Evolutionary conservation across 2,797 vertebrate genomes (phyloP), one percentile per base, ranked within the genome.

Genomic region (Sebastes melanostomus): DNA sequence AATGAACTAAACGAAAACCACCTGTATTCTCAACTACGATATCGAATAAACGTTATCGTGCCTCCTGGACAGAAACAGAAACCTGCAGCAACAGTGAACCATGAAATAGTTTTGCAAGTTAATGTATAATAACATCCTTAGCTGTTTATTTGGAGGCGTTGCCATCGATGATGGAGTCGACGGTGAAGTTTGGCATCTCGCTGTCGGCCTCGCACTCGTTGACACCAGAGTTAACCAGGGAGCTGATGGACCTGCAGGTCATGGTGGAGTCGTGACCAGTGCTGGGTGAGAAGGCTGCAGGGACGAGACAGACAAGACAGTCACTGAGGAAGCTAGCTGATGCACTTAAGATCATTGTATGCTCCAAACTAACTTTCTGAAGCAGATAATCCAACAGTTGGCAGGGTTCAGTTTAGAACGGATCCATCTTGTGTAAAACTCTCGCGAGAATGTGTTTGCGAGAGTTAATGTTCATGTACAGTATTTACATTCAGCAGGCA

Each of bases 281-380:
- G 89, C 95, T 86, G 3, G 95, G 90, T 1, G 95, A 93, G 95
- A 97, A 97, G 66, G 96, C 98, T 99, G 92, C 66, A 83, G 78
- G 63, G 54, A 88, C 29, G 30, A 89, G 60, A 93, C 58, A 87
- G 20, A 66, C n/a, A n/a, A 66, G 29, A 72, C 1, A 78, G 62
- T 56, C 12, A 16, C 18, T 61, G 50, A 38, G 29, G 42, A 77
- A 13, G 8, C 5, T 4, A 30, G 32, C 9, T 18, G 30, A 55
- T 25, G 11, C 46, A n/a, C 13, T 22, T 42, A 52, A 34, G 18
- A 36, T 16, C 34, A 25, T 22, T 14, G n/a, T 25, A 46, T 0
- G 36, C 24, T 66, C 38, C 14, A 25, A 14, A 24, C 11, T 22
- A 65, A 38, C 36, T 38, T 50, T 42, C 18, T 14, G 13, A 27